Percentiles rank a stretch among this genome's conserved stretches.
phyloP scores from a whole-genome alignment of 2,797 vertebrate species.

The Cheirogaleus major region DNA sequence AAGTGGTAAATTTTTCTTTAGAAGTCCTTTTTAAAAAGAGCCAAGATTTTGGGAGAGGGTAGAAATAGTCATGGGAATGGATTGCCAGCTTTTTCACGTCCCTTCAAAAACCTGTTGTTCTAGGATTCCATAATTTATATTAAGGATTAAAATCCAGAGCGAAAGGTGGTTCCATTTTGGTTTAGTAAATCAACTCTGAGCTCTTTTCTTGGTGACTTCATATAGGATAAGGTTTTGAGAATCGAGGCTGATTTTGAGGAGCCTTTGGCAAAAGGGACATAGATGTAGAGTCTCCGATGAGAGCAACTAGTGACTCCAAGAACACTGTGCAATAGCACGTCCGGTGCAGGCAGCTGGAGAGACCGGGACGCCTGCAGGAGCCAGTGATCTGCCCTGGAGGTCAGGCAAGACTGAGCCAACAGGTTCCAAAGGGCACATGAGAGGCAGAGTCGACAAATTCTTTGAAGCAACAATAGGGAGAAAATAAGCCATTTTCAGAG shows the following conservation, averaged over 20 bases:
- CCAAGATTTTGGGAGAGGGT: neutral
- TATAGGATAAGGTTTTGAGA: neutral
- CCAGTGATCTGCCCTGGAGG: neutral
- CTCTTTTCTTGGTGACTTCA: neutral
- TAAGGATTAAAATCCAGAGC: slow-evolving; percentile 1
- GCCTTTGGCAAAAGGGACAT: neutral
- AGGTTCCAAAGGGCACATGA: neutral
- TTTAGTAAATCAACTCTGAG: neutral
- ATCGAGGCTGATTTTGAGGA: neutral
- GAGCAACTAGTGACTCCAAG: neutral
- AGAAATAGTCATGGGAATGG: neutral
- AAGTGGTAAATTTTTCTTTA: neutral
- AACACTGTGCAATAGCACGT: neutral
- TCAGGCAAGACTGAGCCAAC: neutral
- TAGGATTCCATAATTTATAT: neutral
- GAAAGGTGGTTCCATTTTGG: neutral
- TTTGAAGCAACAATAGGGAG: neutral
- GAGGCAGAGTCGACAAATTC: neutral
- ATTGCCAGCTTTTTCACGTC: neutral
- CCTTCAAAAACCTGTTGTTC: neutral
- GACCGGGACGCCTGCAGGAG: neutral
- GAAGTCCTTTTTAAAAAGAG: neutral
- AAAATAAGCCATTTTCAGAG: neutral
- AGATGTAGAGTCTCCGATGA: neutral
- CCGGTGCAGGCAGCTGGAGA: neutral